Evolutionary conservation across 2,888 invertebrate genomes (phyloP), one percentile per base, ranked within the genome.

Genomic region (Busseola fusca): DNA sequence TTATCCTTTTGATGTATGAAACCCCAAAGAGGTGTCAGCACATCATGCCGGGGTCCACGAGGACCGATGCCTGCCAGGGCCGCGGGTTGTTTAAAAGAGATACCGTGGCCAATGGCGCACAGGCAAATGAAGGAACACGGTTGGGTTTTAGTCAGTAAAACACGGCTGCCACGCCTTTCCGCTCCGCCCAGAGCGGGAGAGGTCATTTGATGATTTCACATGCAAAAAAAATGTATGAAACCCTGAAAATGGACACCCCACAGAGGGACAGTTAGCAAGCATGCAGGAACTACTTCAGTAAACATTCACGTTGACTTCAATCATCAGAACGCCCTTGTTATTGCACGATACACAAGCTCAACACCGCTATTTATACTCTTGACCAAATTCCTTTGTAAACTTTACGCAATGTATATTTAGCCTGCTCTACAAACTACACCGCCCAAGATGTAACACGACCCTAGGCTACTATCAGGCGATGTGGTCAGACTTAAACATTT

Each of bases 401-500:
- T 75, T 74, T 60, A 72, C 54, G 42, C 54, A 73, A 59, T 64
- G 18, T 78, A 72, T 56, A 59, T 60, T 80, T 58, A 66, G 52
- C 45, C n/a, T 64, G 30, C 58, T 57, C 45, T 72, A 54, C 27
- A 56, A 72, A 69, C 65, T 58, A 67, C 34, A 64, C 79, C 81
- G n/a, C 73, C 64, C 14, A 40, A 66, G 69, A 66, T 69, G 57
- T 50, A 62, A 68, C 30, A 69, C 54, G 64, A 60, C 59, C 59
- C 54, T 56, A 59, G 62, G 60, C 72, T 48, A 57, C 37, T 50
- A 80, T 58, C 66, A 77, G 58, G 67, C 40, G 27, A 73, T 81
- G 81, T 68, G 78, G 78, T 77, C 42, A 45, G 37, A 56, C 78
- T 68, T 54, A 69, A 77, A 68, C 67, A 74, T 65, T 77, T 81